Conservation (phyloP, 2,888 invertebrate species). For the Platycheirus albimanus region DNA sequence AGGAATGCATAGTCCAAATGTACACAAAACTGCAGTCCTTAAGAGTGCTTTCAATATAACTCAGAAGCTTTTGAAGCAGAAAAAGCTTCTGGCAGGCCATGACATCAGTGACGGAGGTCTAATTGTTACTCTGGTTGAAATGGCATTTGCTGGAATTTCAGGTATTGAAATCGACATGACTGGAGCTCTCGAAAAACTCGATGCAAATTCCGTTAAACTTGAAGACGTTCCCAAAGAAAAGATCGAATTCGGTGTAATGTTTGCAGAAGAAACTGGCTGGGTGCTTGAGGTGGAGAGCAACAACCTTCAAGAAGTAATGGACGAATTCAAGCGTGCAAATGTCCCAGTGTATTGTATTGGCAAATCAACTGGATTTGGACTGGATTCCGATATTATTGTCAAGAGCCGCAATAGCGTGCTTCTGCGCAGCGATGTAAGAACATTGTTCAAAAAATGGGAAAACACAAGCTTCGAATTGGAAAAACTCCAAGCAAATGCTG, state of each 20-base stretch:
- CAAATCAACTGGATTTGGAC: slow-evolving; percentile 86
- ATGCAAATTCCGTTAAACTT: slow-evolving; percentile 69
- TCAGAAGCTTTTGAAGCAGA: slow-evolving; percentile 89
- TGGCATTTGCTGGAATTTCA: slow-evolving; percentile 96
- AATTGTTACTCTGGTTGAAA: slow-evolving; percentile 94
- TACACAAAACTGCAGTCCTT: slow-evolving; percentile 88
- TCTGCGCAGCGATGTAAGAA: slow-evolving; percentile 86
- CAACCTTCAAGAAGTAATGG: slow-evolving; percentile 85
- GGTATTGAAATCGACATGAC: slow-evolving; percentile 88
- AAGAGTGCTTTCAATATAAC: slow-evolving; percentile 91
- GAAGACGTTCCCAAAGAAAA: slow-evolving; percentile 80
- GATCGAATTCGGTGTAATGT: slow-evolving; percentile 87
- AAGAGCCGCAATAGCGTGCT: slow-evolving; percentile 78
- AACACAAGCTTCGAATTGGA: slow-evolving; percentile 97
- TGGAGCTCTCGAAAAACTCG: slow-evolving; percentile 81
- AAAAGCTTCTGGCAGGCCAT: slow-evolving; percentile 89
- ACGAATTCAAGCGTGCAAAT: slow-evolving; percentile 85
- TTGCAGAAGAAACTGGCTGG: slow-evolving; percentile 94
- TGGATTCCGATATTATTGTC: slow-evolving; percentile 82
- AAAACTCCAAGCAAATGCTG: slow-evolving; percentile 90
- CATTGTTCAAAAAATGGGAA: slow-evolving; percentile 94
- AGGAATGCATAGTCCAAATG: slow-evolving; percentile 91
- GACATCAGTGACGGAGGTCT: slow-evolving; percentile 99
- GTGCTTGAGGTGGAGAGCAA: slow-evolving; percentile 88
- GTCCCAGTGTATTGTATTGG: slow-evolving; percentile 89